Percentiles rank a stretch among this genome's conserved stretches.
These are phyloP conservation scores for Anthopleura xanthogrammica DNA, from an alignment of 92 coral and sea anemone genomes.

Conservation along the genomic window DNA sequence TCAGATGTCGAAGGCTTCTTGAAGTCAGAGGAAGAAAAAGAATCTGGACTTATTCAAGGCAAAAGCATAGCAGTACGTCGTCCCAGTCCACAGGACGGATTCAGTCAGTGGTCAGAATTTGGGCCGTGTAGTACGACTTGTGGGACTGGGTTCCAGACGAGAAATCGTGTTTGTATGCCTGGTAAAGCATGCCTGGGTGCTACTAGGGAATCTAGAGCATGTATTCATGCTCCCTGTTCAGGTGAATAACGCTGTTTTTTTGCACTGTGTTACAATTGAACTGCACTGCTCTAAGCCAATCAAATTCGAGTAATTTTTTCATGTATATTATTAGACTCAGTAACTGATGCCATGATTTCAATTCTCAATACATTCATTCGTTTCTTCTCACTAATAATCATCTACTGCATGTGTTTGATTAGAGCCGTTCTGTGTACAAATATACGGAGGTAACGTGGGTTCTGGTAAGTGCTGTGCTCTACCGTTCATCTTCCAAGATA, in stretches of 20 bases:
- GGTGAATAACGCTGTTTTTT: slow-evolving; percentile 37
- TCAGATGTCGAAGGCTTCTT: slow-evolving; percentile 47
- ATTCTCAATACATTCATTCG: neutral
- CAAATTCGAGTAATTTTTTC: no score
- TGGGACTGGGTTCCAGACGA: slow-evolving; percentile 73
- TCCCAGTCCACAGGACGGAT: slow-evolving; percentile 35
- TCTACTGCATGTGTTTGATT: neutral
- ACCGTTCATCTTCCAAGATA: slow-evolving; percentile 71
- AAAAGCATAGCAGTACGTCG: slow-evolving; percentile 6
- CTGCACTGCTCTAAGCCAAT: no score
- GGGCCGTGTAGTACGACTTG: slow-evolving; percentile 85
- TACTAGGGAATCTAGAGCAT: slow-evolving; percentile 72
- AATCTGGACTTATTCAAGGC: slow-evolving; percentile 25
- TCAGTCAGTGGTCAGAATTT: slow-evolving; percentile 78
- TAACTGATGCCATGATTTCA: no score
- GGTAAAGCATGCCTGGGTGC: slow-evolving; percentile 73
- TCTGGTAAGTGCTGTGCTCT: slow-evolving; percentile 68
- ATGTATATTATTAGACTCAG: no score
- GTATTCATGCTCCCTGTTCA: slow-evolving; percentile 78
- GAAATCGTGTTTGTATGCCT: slow-evolving; percentile 77
- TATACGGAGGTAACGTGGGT: slow-evolving; percentile 52
- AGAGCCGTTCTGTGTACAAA: slow-evolving; percentile 59
- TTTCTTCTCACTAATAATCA: neutral
- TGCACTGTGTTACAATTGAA: no score
- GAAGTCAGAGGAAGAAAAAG: slow-evolving; percentile 40